phyloP scores from a whole-genome alignment of 1,140 invertebrate species.

The Zaprionus kolodkinae region DNA sequence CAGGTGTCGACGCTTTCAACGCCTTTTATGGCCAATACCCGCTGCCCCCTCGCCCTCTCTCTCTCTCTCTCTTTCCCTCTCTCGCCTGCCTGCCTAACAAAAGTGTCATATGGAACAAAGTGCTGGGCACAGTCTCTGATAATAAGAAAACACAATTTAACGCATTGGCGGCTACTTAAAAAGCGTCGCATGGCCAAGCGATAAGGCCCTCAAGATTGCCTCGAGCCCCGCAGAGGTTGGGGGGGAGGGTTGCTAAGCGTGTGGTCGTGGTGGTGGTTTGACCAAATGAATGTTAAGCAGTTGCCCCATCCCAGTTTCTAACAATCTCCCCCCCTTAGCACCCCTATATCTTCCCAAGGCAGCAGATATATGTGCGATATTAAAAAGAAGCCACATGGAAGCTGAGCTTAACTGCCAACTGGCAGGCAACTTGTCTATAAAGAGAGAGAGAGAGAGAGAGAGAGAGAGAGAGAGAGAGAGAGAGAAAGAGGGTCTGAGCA shows the following conservation, averaged over 20 bases:
- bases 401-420: conserved; percentile 69
- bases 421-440: conserved; percentile 57
- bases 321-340: neutral
- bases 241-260: neutral
- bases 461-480: no score
- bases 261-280: conserved; percentile 42
- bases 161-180: conserved; percentile 81
- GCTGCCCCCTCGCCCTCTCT: neutral
- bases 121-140: conserved; percentile 51
- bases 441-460: neutral
- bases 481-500: conserved; percentile 8
- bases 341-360: neutral
- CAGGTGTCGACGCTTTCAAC: conserved; percentile 76
- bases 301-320: conserved; percentile 12
- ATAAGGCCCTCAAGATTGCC: conserved; percentile 56
- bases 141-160: conserved; percentile 79
- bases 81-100: no score
- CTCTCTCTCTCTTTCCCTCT: no score
- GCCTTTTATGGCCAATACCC: conserved; percentile 56
- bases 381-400: conserved; percentile 42
- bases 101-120: conserved; percentile 14
- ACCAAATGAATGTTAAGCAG: conserved; percentile 79
- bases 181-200: conserved; percentile 76
- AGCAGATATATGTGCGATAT: conserved; percentile 31
- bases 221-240: conserved; percentile 9